Percentiles rank a stretch among this genome's conserved stretches.
phyloP scores from a whole-genome alignment of 2,113 vertebrate genomes.

The Apodemus sylvaticus region DNA sequence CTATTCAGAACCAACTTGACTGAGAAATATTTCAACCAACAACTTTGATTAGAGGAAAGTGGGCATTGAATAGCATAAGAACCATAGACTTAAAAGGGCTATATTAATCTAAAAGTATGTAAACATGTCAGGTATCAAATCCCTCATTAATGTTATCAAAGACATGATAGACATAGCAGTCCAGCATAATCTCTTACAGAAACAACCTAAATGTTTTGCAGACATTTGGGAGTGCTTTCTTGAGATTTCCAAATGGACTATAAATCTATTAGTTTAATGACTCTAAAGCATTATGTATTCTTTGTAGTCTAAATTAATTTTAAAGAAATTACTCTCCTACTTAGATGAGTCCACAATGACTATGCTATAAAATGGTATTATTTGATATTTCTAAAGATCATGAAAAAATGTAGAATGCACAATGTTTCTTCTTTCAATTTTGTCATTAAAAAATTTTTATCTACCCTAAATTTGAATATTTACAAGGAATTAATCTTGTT shows the following conservation, averaged over 20 bases:
- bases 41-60: background rate
- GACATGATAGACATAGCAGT: background rate
- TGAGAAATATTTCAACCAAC: background rate
- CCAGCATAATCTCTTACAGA: background rate
- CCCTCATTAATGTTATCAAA: background rate
- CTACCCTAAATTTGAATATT: background rate
- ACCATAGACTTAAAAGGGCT: background rate
- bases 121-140: background rate
- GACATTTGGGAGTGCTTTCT: background rate
- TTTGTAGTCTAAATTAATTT: background rate
- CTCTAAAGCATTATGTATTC: background rate
- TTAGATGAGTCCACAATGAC: background rate
- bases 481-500: background rate
- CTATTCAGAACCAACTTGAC: background rate
- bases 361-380: background rate
- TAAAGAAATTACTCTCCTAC: background rate
- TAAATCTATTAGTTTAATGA: conserved; percentile 16
- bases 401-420: background rate
- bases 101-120: background rate
- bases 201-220: background rate
- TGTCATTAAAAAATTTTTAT: background rate
- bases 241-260: background rate
- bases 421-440: background rate
- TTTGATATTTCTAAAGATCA: background rate
- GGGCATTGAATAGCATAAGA: background rate